These are phyloP conservation scores for Atherinomorus stipes DNA, from an alignment of 2,113 vertebrate species.

Conservation along the genomic window DNA sequence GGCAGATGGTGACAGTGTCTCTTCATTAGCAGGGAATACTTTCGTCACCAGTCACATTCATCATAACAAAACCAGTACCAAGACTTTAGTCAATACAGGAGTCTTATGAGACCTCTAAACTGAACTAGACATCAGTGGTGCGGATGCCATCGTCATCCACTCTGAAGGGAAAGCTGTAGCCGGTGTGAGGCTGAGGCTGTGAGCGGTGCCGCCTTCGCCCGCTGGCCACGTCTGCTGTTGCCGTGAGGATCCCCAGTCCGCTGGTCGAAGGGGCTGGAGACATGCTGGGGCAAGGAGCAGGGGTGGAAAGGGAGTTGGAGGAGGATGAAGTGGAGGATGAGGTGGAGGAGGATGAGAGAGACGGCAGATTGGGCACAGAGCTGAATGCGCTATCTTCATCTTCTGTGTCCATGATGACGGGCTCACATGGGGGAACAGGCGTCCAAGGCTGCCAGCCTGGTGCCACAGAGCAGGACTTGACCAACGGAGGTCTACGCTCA, in stretches of 20 bases:
- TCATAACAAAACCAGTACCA: slow-evolving; percentile 48
- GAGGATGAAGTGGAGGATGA: slow-evolving; percentile 80
- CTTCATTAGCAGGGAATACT: slow-evolving; percentile 60
- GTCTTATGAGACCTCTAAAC: slow-evolving; percentile 16
- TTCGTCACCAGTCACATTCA: slow-evolving; percentile 64
- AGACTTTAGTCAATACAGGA: slow-evolving; percentile 37
- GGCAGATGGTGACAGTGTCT: slow-evolving; percentile 53
- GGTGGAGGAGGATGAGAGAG: slow-evolving; percentile 73
- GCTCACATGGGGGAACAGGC: slow-evolving; percentile 70
- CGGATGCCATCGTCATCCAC: slow-evolving; percentile 80
- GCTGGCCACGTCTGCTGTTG: slow-evolving; percentile 48
- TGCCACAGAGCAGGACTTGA: slow-evolving; percentile 81
- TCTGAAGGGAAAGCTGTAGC: slow-evolving; percentile 76
- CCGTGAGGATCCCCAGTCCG: slow-evolving; percentile 57
- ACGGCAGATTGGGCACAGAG: slow-evolving; percentile 72
- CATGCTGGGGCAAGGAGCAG: slow-evolving; percentile 15
- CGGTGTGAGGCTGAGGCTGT: slow-evolving; percentile 77
- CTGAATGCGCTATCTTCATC: slow-evolving; percentile 72
- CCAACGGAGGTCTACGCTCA: slow-evolving; percentile 69
- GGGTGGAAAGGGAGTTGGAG: slow-evolving; percentile 74
- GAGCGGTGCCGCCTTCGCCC: slow-evolving; percentile 82
- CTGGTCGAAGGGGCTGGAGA: slow-evolving; percentile 28
- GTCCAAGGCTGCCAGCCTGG: slow-evolving; percentile 87
- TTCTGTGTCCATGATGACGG: slow-evolving; percentile 48
- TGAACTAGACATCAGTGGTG: slow-evolving; percentile 82